phyloP scores from a whole-genome alignment of 2,797 vertebrate species.

The Miichthys miiuy region DNA sequence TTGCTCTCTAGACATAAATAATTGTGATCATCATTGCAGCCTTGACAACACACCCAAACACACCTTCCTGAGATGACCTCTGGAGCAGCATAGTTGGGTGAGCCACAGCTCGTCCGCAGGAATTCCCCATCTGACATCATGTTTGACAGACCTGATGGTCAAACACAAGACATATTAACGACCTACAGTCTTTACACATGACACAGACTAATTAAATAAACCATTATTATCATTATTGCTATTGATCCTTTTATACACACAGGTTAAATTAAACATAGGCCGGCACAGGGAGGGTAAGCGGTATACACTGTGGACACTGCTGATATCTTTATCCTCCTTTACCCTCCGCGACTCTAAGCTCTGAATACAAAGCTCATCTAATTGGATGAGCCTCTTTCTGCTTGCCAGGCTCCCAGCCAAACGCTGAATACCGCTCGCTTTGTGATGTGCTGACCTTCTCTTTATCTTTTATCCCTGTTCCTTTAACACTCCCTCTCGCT shows the following conservation, averaged over 20 bases:
- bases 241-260: conserved; percentile 30
- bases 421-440: conserved; percentile 54
- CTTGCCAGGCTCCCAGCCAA: conserved; percentile 44
- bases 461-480: conserved; percentile 64
- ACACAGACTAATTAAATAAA: conserved; percentile 7
- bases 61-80: conserved; percentile 99
- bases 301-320: conserved; percentile 4
- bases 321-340: conserved; percentile 66
- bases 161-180: conserved; percentile 38
- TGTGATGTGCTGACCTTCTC: conserved; percentile 65
- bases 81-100: conserved; percentile 98
- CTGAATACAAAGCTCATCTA: conserved; percentile 71
- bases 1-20: neutral
- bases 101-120: conserved; percentile 97
- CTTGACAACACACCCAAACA: conserved; percentile 20
- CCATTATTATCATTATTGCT: conserved; percentile 14
- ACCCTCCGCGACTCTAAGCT: conserved; percentile 56
- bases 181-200: conserved; percentile 6
- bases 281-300: neutral
- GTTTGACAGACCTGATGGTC: conserved; percentile 92
- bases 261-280: conserved; percentile 26
- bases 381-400: conserved; percentile 70
- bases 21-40: neutral
- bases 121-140: conserved; percentile 99
- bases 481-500: conserved; percentile 47